A percentile compares a stretch with the other conserved stretches of the same genome.
phyloP scores from a whole-genome alignment of 2,888 invertebrate genomes.

The Criorhina ranunculi region DNA sequence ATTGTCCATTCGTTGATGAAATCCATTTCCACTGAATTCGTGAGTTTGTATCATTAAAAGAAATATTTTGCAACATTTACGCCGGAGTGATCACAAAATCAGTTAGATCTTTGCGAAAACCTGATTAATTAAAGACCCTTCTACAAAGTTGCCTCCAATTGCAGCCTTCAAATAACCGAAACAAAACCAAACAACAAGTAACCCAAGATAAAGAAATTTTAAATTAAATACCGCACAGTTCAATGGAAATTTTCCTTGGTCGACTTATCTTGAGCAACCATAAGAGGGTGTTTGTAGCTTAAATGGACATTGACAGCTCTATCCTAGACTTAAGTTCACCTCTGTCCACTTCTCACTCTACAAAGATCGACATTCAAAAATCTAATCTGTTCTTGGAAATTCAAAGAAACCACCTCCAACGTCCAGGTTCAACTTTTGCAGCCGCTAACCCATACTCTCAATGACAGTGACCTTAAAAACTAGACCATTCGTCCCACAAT shows the following conservation, averaged over 20 bases:
- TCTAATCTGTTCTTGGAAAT: neutral
- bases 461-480: slow-evolving; percentile 31
- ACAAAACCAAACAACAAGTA: slow-evolving; percentile 27
- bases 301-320: slow-evolving; percentile 3
- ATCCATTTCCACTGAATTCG: neutral
- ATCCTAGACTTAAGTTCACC: neutral
- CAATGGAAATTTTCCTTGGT: neutral
- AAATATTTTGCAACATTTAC: slow-evolving; percentile 9
- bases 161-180: slow-evolving; percentile 27
- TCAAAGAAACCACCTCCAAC: neutral
- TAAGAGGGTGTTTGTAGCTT: neutral
- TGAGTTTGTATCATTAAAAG: neutral
- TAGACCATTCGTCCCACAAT: neutral
- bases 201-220: slow-evolving; percentile 19
- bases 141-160: slow-evolving; percentile 2
- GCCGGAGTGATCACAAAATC: slow-evolving; percentile 17
- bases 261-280: neutral
- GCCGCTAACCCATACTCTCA: neutral
- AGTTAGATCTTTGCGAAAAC: neutral
- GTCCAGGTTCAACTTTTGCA: neutral
- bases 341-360: neutral
- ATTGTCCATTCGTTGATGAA: neutral
- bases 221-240: slow-evolving; percentile 17
- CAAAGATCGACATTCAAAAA: slow-evolving; percentile 15
- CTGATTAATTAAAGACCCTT: slow-evolving; percentile 26